These are phyloP conservation scores for Clarias laeviceps DNA, from an alignment of 2,797 vertebrate species.

Conservation along the genomic window DNA sequence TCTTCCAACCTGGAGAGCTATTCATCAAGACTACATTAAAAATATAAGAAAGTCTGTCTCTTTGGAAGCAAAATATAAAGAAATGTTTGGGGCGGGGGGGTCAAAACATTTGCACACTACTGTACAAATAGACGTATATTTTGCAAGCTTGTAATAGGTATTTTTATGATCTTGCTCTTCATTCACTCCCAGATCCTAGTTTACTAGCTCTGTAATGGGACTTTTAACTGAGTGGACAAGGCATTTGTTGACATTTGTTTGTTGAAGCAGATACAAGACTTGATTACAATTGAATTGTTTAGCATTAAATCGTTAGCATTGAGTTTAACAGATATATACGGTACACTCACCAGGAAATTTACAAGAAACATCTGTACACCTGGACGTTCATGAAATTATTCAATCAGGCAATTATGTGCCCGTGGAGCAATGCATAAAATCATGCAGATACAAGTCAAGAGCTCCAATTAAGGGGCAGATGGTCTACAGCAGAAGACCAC, in stretches of 20 bases:
- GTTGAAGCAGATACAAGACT: neutral
- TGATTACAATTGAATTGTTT: neutral
- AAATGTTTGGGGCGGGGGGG: too few relatives aligned
- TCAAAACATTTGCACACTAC: too few relatives aligned
- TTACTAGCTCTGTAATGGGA: neutral
- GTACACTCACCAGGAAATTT: neutral
- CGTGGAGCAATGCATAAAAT: neutral
- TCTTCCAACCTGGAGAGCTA: too few relatives aligned
- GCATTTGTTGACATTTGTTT: neutral
- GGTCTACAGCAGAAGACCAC: neutral
- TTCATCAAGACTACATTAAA: too few relatives aligned
- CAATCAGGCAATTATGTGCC: neutral
- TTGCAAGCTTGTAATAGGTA: neutral
- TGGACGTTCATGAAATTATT: neutral
- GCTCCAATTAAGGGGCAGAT: neutral
- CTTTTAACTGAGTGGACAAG: neutral
- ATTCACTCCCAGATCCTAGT: neutral
- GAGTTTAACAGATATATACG: neutral
- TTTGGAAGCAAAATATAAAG: too few relatives aligned
- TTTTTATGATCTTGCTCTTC: neutral
- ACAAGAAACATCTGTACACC: neutral
- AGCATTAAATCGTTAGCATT: neutral
- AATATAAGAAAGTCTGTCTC: too few relatives aligned
- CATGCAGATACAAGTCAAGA: slow-evolving; percentile 1
- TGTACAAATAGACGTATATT: too few relatives aligned